Evolutionary conservation across 2,888 invertebrate species (phyloP).

Genomic region (Ochlodes sylvanus): DNA sequence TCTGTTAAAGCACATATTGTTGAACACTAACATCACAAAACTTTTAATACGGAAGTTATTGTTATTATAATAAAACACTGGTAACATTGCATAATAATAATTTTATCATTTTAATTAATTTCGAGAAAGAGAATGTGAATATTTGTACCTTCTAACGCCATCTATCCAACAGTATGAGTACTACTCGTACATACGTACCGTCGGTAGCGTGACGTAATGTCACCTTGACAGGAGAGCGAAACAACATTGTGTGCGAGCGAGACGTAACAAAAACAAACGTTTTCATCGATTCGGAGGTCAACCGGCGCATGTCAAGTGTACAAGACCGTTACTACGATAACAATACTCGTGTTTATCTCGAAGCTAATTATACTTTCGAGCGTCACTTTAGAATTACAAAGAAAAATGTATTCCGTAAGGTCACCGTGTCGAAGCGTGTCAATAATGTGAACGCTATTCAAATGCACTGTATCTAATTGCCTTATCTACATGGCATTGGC

Average conservation of each 20-base stretch:
- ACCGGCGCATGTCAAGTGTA: slow-evolving; percentile 73
- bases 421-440: too few species aligned
- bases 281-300: slow-evolving; percentile 80
- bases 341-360: slow-evolving; percentile 47
- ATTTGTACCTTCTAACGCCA: slow-evolving; percentile 61
- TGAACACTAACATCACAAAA: too few species aligned
- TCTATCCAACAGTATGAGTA: slow-evolving; percentile 60
- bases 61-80: too few species aligned
- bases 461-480: too few species aligned
- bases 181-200: slow-evolving; percentile 45
- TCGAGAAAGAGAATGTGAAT: too few species aligned
- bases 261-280: slow-evolving; percentile 76
- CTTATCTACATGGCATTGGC: too few species aligned
- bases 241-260: slow-evolving; percentile 52
- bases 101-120: too few species aligned
- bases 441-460: too few species aligned
- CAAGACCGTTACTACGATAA: slow-evolving; percentile 54
- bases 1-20: too few species aligned
- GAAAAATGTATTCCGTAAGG: too few species aligned
- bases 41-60: too few species aligned
- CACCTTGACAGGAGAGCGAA: slow-evolving; percentile 56
- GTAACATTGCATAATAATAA: too few species aligned
- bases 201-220: slow-evolving; percentile 52
- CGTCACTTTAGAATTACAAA: background rate
- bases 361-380: slow-evolving; percentile 4